A percentile compares a stretch with the other conserved stretches of the same genome.
phyloP scores from a whole-genome alignment of 2,113 vertebrate genomes.

The Felis chaus region DNA sequence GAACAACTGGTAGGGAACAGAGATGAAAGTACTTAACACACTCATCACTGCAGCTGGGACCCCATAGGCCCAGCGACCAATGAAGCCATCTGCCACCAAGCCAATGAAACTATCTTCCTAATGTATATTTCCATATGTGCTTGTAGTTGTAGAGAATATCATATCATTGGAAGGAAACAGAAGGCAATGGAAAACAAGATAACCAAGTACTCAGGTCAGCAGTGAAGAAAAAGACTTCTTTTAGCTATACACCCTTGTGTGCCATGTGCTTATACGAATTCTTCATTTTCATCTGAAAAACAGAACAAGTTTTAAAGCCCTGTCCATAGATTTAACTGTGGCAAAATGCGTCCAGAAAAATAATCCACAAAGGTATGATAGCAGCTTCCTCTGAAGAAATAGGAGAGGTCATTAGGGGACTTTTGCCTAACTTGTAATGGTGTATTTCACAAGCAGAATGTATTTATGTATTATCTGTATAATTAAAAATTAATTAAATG shows the following conservation, averaged over 20 bases:
- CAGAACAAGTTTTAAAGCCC: neutral
- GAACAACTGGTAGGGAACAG: neutral
- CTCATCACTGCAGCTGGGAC: neutral
- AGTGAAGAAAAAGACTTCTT: neutral
- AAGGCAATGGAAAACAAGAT: neutral
- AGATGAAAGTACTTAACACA: neutral
- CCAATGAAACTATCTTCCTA: neutral
- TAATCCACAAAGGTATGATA: neutral
- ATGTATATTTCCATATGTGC: accelerated
- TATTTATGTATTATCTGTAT: neutral
- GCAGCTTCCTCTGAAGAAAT: neutral
- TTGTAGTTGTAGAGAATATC: neutral
- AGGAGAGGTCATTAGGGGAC: neutral
- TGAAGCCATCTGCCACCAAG: neutral
- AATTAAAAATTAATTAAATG: neutral
- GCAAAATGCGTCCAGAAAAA: neutral
- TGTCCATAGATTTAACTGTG: neutral
- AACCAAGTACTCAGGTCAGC: neutral
- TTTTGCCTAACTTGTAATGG: neutral
- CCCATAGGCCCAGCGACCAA: neutral
- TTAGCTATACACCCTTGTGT: neutral
- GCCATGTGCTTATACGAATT: neutral
- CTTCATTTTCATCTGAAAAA: neutral
- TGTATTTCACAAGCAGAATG: neutral
- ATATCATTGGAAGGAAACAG: neutral